Evolutionary conservation across 1,140 invertebrate species (phyloP).

Genomic region (Orussus abietinus): DNA sequence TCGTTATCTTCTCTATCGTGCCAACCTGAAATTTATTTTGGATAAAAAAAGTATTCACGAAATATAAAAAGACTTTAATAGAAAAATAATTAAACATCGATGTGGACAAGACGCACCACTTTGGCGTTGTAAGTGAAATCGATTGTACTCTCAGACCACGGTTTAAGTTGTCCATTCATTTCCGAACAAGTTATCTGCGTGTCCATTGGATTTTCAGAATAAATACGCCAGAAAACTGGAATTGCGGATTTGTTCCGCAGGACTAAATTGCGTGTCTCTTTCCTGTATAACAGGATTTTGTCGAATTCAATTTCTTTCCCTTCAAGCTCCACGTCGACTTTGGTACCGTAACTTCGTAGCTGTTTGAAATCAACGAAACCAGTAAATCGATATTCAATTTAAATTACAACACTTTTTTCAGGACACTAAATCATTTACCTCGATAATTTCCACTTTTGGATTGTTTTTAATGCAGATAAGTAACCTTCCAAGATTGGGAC

Average conservation of each 20-base stretch:
- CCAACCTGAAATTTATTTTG: conserved; percentile 19
- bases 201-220: conserved; percentile 8
- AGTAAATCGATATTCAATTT: conserved; percentile 10
- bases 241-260: conserved; percentile 27
- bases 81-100: neutral
- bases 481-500: conserved; percentile 20
- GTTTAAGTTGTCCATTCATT: conserved; percentile 15
- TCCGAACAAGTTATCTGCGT: conserved; percentile 23
- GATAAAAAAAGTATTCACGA: neutral
- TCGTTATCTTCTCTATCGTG: conserved; percentile 4
- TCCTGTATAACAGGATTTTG: conserved; percentile 25
- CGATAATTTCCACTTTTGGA: conserved; percentile 24
- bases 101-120: conserved; percentile 16
- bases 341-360: conserved; percentile 25
- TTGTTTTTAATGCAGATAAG: conserved; percentile 32
- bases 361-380: too few relatives aligned
- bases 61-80: neutral
- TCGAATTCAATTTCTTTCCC: conserved; percentile 29
- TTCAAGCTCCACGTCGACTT: conserved; percentile 30
- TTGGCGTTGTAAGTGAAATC: conserved; percentile 26
- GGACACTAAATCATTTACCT: conserved; percentile 19
- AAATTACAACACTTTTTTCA: conserved; percentile 8
- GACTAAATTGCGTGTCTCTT: conserved; percentile 16
- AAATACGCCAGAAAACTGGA: conserved; percentile 27
- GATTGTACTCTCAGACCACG: conserved; percentile 14